phyloP scores from a whole-genome alignment of 2,888 invertebrate genomes.

The Neria commutata region DNA sequence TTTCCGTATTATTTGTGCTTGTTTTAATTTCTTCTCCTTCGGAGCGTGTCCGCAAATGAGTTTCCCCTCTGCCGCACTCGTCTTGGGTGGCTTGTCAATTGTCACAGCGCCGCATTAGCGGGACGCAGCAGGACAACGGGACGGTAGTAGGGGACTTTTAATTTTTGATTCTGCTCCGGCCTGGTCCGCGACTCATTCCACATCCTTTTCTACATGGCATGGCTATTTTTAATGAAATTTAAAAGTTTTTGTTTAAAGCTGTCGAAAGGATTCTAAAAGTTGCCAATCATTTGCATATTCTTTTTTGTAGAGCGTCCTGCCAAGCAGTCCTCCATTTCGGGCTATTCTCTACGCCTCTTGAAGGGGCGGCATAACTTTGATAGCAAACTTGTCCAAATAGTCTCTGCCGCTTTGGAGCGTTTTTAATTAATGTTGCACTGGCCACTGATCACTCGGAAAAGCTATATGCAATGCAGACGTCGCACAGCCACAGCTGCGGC shows the following conservation, averaged over 20 bases:
- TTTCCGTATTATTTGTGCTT: slow-evolving; percentile 1
- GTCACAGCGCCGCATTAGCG: not conserved
- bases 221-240: slow-evolving; percentile 17
- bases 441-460: too few species aligned
- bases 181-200: not conserved
- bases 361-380: too few species aligned
- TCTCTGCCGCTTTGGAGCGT: too few species aligned
- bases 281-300: slow-evolving; percentile 42
- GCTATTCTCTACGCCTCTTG: too few species aligned
- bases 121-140: not conserved
- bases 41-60: not conserved
- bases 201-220: too few species aligned
- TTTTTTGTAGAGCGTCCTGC: slow-evolving; percentile 22
- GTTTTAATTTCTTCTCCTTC: not conserved
- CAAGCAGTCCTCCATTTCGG: too few species aligned
- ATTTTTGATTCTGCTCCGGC: not conserved
- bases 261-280: slow-evolving; percentile 8
- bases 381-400: too few species aligned
- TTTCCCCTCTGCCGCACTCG: not conserved
- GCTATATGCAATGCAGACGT: too few species aligned
- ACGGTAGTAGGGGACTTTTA: too few species aligned
- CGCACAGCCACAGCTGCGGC: too few species aligned
- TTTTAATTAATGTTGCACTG: too few species aligned
- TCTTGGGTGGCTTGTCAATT: not conserved
- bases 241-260: slow-evolving; percentile 17